Conservation (phyloP, 2,888 invertebrate species). For the Neoaliturus tenellus region DNA sequence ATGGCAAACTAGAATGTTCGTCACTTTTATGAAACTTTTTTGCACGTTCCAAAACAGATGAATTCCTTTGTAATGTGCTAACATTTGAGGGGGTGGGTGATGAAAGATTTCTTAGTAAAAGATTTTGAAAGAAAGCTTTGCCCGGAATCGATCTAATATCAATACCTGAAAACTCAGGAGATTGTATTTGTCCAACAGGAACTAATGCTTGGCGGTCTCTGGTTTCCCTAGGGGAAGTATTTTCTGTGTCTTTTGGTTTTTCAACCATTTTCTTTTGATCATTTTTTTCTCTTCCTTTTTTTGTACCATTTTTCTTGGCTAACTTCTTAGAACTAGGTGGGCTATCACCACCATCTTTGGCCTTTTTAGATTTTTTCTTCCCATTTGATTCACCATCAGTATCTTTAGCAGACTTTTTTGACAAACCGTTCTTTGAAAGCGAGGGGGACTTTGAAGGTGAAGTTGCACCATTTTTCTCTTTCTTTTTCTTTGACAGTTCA, state of each 20-base stretch:
- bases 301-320: conserved; percentile 66
- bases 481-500: conserved; percentile 55
- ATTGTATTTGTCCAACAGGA: conserved; percentile 9
- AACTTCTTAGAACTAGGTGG: conserved; percentile 64
- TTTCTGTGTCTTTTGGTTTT: conserved; percentile 60
- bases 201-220: conserved; percentile 24
- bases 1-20: conserved; percentile 61
- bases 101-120: conserved; percentile 77
- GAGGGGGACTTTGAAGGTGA: conserved; percentile 47
- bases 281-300: conserved; percentile 65
- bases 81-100: conserved; percentile 71
- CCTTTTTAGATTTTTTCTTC: conserved; percentile 64
- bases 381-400: conserved; percentile 49
- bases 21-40: conserved; percentile 74
- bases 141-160: conserved; percentile 39
- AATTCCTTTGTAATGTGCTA: conserved; percentile 72
- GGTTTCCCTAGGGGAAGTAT: background rate
- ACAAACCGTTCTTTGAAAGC: conserved; percentile 43
- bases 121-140: conserved; percentile 80
- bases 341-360: conserved; percentile 69
- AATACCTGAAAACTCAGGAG: conserved; percentile 46
- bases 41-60: conserved; percentile 82
- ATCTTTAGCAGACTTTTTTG: conserved; percentile 44
- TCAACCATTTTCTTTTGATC: conserved; percentile 66
- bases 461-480: conserved; percentile 35